Conservation (phyloP, 1,140 invertebrate species). For the Stenopsyche tienmushanensis region DNA sequence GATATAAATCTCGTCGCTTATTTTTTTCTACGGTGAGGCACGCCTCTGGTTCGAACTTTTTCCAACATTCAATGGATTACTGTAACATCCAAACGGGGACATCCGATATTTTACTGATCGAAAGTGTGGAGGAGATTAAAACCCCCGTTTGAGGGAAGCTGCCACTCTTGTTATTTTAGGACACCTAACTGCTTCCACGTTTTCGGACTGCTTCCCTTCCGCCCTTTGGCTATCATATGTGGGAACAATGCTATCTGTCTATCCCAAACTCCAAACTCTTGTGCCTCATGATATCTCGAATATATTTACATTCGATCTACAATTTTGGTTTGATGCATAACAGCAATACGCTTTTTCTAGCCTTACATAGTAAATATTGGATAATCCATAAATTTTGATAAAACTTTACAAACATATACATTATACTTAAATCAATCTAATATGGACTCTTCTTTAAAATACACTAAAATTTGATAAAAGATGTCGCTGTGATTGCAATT, state of each 20-base stretch:
- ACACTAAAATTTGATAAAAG: too few species aligned
- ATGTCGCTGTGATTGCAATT: too few species aligned
- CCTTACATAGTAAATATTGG: background rate
- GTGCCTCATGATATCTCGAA: too few species aligned
- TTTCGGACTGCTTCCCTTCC: background rate
- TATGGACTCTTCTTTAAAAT: too few species aligned
- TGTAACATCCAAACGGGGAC: constrained; percentile 16
- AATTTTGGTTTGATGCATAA: background rate
- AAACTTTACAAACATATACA: too few species aligned
- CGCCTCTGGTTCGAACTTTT: background rate
- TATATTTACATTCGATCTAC: background rate
- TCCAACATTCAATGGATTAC: constrained; percentile 23
- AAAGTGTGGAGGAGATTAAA: constrained; percentile 31
- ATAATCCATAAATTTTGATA: too few species aligned
- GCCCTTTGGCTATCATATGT: background rate
- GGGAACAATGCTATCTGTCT: constrained; percentile 1
- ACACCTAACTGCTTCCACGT: constrained; percentile 16
- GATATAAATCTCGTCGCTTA: too few species aligned
- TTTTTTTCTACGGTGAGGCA: too few species aligned
- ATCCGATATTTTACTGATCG: constrained; percentile 38
- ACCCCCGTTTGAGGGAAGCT: background rate
- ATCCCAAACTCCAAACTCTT: too few species aligned
- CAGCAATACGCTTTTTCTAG: background rate
- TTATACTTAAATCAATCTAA: too few species aligned
- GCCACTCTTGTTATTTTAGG: constrained; percentile 36